These are phyloP conservation scores for Pharmacophagus antenor DNA, from an alignment of 2,888 invertebrate genomes.

Conservation along the genomic window DNA sequence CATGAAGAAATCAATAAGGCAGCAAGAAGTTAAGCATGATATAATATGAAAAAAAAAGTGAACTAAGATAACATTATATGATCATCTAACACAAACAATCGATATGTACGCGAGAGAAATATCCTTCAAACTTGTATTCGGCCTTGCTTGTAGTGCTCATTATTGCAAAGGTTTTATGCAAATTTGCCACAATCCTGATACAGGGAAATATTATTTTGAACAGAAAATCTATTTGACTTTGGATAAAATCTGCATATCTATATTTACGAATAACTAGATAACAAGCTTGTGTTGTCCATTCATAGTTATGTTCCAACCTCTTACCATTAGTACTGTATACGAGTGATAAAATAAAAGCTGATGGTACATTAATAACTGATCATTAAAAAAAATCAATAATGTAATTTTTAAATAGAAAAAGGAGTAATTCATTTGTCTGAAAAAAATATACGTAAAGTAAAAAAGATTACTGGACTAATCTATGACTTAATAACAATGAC, in stretches of 20 bases:
- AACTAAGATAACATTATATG: conserved; percentile 22
- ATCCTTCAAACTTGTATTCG: conserved; percentile 43
- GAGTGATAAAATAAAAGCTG: too few species aligned
- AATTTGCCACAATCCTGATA: conserved; percentile 13
- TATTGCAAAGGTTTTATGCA: conserved; percentile 26
- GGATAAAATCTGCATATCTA: background rate
- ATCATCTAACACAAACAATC: conserved; percentile 6
- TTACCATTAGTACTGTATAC: too few species aligned
- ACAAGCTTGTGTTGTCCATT: too few species aligned
- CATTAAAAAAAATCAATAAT: too few species aligned
- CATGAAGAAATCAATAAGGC: conserved; percentile 17
- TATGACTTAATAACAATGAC: too few species aligned
- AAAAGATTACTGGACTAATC: too few species aligned
- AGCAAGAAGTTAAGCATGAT: conserved; percentile 12
- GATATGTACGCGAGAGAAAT: conserved; percentile 38
- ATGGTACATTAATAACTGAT: too few species aligned
- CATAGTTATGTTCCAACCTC: too few species aligned
- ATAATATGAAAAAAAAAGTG: background rate
- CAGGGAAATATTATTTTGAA: background rate
- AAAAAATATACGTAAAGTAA: too few species aligned
- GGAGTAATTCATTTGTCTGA: too few species aligned
- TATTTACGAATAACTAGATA: background rate
- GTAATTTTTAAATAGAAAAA: too few species aligned
- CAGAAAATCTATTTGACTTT: background rate
- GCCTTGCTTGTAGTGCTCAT: conserved; percentile 8